Base-by-base conservation (phyloP, 2,113 vertebrate species). In the Sphaerodactylus townsendi region DNA sequence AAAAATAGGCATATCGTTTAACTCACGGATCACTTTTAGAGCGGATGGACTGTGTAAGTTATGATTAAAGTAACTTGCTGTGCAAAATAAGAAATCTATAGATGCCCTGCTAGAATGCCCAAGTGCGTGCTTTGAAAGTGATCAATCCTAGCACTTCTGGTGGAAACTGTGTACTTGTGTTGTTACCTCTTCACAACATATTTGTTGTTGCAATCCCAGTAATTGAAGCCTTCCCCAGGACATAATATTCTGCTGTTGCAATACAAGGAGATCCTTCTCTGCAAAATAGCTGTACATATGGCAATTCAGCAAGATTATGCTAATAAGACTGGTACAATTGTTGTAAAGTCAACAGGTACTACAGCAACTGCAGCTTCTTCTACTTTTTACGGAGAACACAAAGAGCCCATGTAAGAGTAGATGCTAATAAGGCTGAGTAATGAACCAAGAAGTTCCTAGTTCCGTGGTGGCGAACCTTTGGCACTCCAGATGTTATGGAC, bases 21-120 rank as follows among this genome's bases (percentile, higher is more conserved):
- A 85, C 90, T 88, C 86, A 91, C 80, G 90, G 78, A 85, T 86
- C 85, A 88, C 83, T 25, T 66, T 59, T 84, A 93, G 79, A 91
- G 82, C 92, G 86, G 91, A 90, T 65, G 73, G 73, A 89, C 88
- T 77, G 82, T 88, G 86, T 64, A 91, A 74, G 59, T 93, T 86
- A 93, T 46, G 83, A 39, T 25, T 0, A 81, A 87, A 84, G 75
- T 91, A 92, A 90, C 72, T 90, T 83, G 78, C 3, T 87, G 37
- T 65, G 88, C 89, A 62, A 90, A 88, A 83, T 70, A 85, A 87
- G 82, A 78, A 93, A 94, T 84, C 66, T 78, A 89, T 44, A 85
- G 84, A 90, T 7, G 64, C 77, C 33, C 68, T 48, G n/a, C 56
- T 59, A 80, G 74, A 89, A 53, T 41, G 87, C 35, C 82, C 84